These are phyloP conservation scores for Manis pentadactyla DNA, from an alignment of 2,797 vertebrate genomes.

Conservation along the genomic window DNA sequence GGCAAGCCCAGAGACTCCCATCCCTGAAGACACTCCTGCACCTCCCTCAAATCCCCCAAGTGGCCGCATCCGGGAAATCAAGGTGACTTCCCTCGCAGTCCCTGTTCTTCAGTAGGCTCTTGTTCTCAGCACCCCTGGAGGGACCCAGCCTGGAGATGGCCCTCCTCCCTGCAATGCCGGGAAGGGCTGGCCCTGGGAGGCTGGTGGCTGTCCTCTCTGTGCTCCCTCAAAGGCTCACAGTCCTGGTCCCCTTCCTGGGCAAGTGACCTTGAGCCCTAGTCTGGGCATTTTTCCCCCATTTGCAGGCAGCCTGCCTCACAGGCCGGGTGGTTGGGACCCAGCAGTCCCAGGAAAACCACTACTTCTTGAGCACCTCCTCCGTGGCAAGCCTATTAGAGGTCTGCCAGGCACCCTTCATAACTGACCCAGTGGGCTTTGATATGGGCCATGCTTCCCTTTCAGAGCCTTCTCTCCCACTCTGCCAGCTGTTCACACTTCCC, in stretches of 20 bases:
- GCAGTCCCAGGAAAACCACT: not conserved
- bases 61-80: not conserved
- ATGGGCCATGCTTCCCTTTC: not conserved
- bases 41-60: not conserved
- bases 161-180: not conserved
- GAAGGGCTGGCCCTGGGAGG: rapidly evolving
- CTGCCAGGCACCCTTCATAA: not conserved
- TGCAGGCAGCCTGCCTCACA: not conserved
- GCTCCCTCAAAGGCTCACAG: rapidly evolving
- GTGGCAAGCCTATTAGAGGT: not conserved
- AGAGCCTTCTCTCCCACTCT: not conserved
- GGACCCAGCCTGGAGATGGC: not conserved
- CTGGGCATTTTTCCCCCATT: not conserved
- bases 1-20: not conserved
- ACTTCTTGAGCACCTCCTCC: not conserved
- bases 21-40: not conserved
- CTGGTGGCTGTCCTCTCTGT: not conserved
- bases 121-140: not conserved
- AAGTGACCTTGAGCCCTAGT: rapidly evolving
- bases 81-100: not conserved
- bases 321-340: rapidly evolving
- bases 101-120: not conserved
- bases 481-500: not conserved
- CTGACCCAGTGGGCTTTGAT: too few species aligned
- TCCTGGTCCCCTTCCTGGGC: not conserved